phyloP scores from a whole-genome alignment of 2,113 vertebrate genomes.

The Oncorhynchus gorbuscha region DNA sequence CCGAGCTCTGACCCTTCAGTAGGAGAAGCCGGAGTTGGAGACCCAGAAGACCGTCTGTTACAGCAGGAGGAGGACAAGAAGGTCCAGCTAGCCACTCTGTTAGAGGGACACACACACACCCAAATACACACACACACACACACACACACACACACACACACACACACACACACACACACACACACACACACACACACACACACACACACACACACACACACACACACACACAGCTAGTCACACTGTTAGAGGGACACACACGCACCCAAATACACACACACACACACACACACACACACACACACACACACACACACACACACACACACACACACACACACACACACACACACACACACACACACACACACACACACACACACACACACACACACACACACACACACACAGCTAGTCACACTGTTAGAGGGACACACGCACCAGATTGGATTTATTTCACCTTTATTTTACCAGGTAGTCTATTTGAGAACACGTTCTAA shows the following conservation, averaged over 20 bases:
- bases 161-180: constrained; percentile 99
- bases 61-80: too few species aligned
- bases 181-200: constrained; percentile 98
- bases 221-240: constrained; percentile 79
- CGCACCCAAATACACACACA: too few species aligned
- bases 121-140: constrained; percentile 34
- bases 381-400: constrained; percentile 83
- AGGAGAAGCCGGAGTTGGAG: too few species aligned
- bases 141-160: constrained; percentile 99
- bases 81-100: constrained; percentile 89
- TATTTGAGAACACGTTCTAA: too few species aligned
- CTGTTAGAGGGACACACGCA: constrained; percentile 83
- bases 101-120: constrained; percentile 85
- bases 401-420: constrained; percentile 91
- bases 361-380: constrained; percentile 75
- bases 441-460: too few species aligned
- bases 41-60: too few species aligned
- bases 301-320: constrained; percentile 74
- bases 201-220: constrained; percentile 67
- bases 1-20: too few species aligned
- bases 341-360: constrained; percentile 50
- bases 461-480: too few species aligned
- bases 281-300: too few species aligned
- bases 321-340: constrained; percentile 49
- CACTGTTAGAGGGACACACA: constrained; percentile 94